Conservation (phyloP, 2,113 vertebrate genomes). For the Sturnira hondurensis region DNA sequence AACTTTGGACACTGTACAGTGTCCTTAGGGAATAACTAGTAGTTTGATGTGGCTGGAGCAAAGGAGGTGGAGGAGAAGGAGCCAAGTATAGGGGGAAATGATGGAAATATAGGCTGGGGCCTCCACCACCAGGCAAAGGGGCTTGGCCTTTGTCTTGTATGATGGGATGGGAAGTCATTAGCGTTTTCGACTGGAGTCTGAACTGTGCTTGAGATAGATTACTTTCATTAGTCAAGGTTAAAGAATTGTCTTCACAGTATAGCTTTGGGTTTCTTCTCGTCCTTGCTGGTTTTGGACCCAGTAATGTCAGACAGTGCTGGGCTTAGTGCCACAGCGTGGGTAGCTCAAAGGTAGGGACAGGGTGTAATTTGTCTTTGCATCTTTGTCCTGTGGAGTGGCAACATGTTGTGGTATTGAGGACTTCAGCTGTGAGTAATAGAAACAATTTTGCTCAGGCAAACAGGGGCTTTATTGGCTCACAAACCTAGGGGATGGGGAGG, state of each 20-base stretch:
- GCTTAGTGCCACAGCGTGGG: background rate
- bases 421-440: background rate
- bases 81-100: background rate
- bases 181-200: background rate
- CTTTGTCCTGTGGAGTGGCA: background rate
- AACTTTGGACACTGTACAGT: background rate
- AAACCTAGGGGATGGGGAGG: background rate
- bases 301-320: background rate
- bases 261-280: background rate
- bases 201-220: background rate
- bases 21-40: background rate
- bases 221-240: background rate
- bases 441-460: background rate
- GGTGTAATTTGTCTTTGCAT: background rate
- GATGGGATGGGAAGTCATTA: background rate
- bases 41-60: background rate
- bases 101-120: background rate
- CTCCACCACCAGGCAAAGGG: background rate
- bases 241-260: background rate
- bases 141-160: background rate
- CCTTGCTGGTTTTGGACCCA: background rate
- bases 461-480: background rate
- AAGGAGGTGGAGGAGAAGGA: background rate
- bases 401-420: background rate
- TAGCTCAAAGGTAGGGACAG: background rate